Evolutionary conservation across 2,797 vertebrate species (phyloP).

Genomic region (Malurus splendens): DNA sequence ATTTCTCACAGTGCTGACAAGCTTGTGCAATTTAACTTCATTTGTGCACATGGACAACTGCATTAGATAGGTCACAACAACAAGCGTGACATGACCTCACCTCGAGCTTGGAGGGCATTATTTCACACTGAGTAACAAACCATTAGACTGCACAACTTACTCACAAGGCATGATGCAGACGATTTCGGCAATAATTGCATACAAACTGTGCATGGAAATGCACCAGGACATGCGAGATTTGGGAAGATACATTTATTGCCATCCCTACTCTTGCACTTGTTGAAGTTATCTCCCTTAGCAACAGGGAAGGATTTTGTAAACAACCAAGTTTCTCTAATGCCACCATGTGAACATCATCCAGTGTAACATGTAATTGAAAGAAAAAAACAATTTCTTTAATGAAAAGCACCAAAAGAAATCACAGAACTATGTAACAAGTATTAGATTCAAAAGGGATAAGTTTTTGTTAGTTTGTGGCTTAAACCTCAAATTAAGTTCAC

Average conservation of each 20-base stretch:
- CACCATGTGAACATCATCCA: not conserved
- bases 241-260: not conserved
- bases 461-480: not conserved
- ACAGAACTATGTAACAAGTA: not conserved
- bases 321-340: not conserved
- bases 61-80: not conserved
- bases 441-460: not conserved
- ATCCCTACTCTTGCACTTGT: not conserved
- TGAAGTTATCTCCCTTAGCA: not conserved
- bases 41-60: not conserved
- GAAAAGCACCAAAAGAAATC: not conserved
- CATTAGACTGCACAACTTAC: not conserved
- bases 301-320: not conserved
- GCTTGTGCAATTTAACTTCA: not conserved
- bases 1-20: not conserved
- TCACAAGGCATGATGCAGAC: not conserved
- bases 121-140: constrained; percentile 25
- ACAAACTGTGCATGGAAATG: not conserved
- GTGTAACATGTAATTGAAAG: accelerated
- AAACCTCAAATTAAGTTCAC: not conserved
- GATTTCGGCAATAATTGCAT: not conserved
- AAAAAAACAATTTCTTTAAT: not conserved
- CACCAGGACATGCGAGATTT: not conserved
- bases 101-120: constrained; percentile 1
- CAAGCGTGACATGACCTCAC: not conserved